A percentile compares a stretch with the other conserved stretches of the same genome.
Conservation (phyloP, 2,888 invertebrate species). For the Brenthis ino region DNA sequence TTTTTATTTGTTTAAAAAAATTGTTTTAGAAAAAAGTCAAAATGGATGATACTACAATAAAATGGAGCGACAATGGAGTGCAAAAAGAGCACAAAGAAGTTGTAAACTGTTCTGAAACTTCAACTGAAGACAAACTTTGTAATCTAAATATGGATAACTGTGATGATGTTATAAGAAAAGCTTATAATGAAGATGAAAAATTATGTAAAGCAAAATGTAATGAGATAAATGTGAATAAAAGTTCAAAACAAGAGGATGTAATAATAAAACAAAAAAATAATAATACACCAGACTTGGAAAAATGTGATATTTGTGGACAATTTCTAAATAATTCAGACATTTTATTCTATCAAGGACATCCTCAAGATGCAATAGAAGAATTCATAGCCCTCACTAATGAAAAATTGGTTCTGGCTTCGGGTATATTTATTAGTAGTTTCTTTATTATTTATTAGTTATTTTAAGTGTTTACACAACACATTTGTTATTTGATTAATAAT, state of each 20-base stretch:
- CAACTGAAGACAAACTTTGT: background rate
- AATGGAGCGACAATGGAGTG: background rate
- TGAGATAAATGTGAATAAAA: slow-evolving; percentile 19
- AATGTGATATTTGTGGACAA: slow-evolving; percentile 73
- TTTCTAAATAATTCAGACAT: slow-evolving; percentile 76
- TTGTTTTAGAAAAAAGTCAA: slow-evolving; percentile 60
- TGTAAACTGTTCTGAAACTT: background rate
- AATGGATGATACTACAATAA: slow-evolving; percentile 31
- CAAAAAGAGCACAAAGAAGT: background rate
- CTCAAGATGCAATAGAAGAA: slow-evolving; percentile 89
- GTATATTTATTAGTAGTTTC: slow-evolving; percentile 56
- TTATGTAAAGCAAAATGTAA: slow-evolving; percentile 28
- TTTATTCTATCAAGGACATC: slow-evolving; percentile 88
- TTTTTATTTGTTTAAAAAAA: background rate
- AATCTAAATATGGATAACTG: slow-evolving; percentile 1
- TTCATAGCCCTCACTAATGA: slow-evolving; percentile 89
- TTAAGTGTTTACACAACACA: background rate
- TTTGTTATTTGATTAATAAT: too few relatives aligned
- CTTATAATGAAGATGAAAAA: slow-evolving; percentile 26
- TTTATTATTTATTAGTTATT: background rate
- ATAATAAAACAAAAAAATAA: background rate
- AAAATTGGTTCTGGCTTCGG: slow-evolving; percentile 87
- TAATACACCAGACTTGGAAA: slow-evolving; percentile 54
- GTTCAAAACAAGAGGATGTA: background rate
- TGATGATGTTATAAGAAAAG: background rate